phyloP scores from a whole-genome alignment of 2,113 vertebrate species.

The Sciurus niger region DNA sequence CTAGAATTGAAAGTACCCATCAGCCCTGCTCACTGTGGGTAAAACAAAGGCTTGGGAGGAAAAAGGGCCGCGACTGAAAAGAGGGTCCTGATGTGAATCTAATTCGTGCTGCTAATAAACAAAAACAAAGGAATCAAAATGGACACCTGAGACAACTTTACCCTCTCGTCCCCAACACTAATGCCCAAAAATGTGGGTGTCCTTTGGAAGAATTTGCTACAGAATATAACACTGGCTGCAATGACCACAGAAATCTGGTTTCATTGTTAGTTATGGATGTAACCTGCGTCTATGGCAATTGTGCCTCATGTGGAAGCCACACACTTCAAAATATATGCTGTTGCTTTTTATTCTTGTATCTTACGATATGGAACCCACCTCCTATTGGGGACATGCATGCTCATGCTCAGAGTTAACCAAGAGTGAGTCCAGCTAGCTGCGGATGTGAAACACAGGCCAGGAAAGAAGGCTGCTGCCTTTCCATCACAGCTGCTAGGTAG shows the following conservation, averaged over 20 bases:
- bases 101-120: constrained; percentile 3
- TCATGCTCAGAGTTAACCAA: not conserved
- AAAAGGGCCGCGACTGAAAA: constrained; percentile 41
- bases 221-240: not conserved
- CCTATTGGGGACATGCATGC: not conserved
- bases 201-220: not conserved
- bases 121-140: not conserved
- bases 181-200: not conserved
- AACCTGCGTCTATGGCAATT: not conserved
- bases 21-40: constrained; percentile 52
- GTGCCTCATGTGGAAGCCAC: not conserved
- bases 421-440: not conserved
- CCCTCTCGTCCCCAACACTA: not conserved
- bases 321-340: not conserved
- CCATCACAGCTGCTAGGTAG: no score
- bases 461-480: not conserved
- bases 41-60: constrained; percentile 71
- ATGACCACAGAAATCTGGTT: not conserved
- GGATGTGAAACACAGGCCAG: not conserved
- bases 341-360: not conserved
- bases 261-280: not conserved
- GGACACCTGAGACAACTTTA: not conserved
- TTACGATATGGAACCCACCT: constrained; percentile 10
- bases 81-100: not conserved
- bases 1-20: constrained; percentile 80